Evolutionary conservation across 2,797 vertebrate species (phyloP), one percentile per base, ranked within the genome.

Genomic region (Parauchenoglanis ngamensis): DNA sequence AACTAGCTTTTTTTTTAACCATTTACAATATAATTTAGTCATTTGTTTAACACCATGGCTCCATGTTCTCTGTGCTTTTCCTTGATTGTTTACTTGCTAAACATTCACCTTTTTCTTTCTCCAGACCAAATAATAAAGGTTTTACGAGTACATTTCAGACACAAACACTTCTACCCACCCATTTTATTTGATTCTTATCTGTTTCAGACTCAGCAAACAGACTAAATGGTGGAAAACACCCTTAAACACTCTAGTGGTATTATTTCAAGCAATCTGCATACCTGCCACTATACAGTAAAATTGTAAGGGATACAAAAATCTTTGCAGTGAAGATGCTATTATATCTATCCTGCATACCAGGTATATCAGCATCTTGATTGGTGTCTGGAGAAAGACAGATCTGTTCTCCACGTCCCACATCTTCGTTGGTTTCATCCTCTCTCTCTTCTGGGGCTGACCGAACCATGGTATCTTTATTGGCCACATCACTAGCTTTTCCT

Each of bases 261-360:
- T 1, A 7, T 61, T 44, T 61, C 5, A 13, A 44, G n/a, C 49
- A 19, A 56, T 35, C 8, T 77, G 54, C 52, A 78, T 21, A 44
- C 21, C 19, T 73, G 70, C 3, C 7, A 40, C 19, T 59, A 19
- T 79, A 79, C 54, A 59, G 2, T 25, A 40, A 57, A 23, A 13
- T 31, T 59, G 28, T 40, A 31, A 3, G n/a, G 3, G 2, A 77
- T 0, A 28, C 6, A 23, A 19, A 76, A 54, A 52, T 46, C 23
- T 46, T 25, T 44, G 70, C 68, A 70, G 68, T 3, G 21, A 28
- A 77, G n/a, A 31, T 12, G 13, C 44, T 44, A 44, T 11, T 65
- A 75, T 49, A 49, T 73, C 1, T 15, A 7, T 84, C 56, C 54
- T 79, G 40, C 73, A 70, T 87, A 89, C 88, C 87, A 73, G 86